phyloP scores from a whole-genome alignment of 2,888 invertebrate genomes.

The Tetramorium bicarinatum region DNA sequence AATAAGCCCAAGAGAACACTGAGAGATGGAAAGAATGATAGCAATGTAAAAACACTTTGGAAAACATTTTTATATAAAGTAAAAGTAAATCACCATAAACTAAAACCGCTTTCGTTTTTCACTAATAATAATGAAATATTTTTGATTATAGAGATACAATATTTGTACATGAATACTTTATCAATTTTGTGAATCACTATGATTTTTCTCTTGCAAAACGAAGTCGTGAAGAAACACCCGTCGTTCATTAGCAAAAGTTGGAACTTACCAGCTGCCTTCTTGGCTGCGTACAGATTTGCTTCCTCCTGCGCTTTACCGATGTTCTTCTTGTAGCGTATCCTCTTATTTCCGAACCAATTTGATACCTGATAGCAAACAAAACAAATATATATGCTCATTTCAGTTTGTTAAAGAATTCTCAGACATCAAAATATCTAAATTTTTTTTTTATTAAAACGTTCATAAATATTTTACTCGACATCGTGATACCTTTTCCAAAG shows the following conservation, averaged over 20 bases:
- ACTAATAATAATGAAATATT: not conserved
- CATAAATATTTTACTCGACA: conserved; percentile 6
- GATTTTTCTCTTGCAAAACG: conserved; percentile 52
- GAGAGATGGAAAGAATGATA: conserved; percentile 36
- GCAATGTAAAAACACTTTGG: conserved; percentile 31
- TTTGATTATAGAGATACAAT: not conserved
- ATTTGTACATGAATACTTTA: not conserved
- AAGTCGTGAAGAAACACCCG: conserved; percentile 75
- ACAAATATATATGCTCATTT: conserved; percentile 8
- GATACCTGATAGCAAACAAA: conserved; percentile 89
- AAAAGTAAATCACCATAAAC: not conserved
- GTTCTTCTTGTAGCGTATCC: conserved; percentile 99
- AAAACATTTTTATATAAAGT: conserved; percentile 16
- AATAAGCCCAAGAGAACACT: conserved; percentile 46
- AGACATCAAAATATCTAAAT: not conserved
- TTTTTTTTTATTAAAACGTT: not conserved
- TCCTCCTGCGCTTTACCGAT: conserved; percentile 99
- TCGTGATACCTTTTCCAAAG: not conserved
- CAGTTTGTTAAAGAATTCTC: not conserved
- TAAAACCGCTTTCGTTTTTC: not conserved
- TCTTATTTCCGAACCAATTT: conserved; percentile 99
- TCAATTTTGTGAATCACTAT: conserved; percentile 11
- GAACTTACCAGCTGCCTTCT: conserved; percentile 95
- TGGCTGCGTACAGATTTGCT: conserved; percentile 99
- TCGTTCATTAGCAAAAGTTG: conserved; percentile 72